phyloP scores from a whole-genome alignment of 2,113 vertebrate species.

The Epinephelus fuscoguttatus region DNA sequence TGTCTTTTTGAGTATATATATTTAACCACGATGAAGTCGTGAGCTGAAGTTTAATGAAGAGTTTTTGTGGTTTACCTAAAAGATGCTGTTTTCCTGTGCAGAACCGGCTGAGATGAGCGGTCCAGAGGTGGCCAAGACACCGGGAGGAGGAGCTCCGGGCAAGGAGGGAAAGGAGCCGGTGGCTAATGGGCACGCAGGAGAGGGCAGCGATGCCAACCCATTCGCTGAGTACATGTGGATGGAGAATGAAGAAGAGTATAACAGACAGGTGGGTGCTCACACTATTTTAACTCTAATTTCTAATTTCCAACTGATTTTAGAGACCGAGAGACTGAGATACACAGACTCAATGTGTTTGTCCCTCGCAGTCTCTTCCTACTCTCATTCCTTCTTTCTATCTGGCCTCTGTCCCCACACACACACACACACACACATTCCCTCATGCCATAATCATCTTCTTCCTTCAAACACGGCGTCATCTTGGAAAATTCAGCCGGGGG shows the following conservation, averaged over 20 bases:
- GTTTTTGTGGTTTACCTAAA: background rate
- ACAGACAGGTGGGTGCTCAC: conserved; percentile 89
- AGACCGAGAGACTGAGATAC: background rate
- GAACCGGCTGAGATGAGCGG: conserved; percentile 94
- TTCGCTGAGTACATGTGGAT: conserved; percentile 99
- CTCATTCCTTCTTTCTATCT: background rate
- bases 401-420: background rate
- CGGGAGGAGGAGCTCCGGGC: conserved; percentile 80
- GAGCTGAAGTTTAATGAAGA: background rate
- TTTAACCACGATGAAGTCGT: background rate
- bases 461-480: background rate
- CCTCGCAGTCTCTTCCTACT: background rate
- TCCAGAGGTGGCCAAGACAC: conserved; percentile 88
- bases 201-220: conserved; percentile 89
- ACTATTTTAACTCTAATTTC: background rate
- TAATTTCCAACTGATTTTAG: background rate
- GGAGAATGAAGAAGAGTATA: conserved; percentile 98
- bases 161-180: conserved; percentile 92
- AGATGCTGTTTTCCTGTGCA: conserved; percentile 43
- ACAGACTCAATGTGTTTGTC: background rate
- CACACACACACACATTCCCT: background rate
- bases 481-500: background rate
- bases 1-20: background rate
- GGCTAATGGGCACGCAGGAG: conserved; percentile 90
- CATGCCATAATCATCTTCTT: background rate